Evolutionary conservation across 2,113 vertebrate species (phyloP).

Genomic region (Nicator chloris): DNA sequence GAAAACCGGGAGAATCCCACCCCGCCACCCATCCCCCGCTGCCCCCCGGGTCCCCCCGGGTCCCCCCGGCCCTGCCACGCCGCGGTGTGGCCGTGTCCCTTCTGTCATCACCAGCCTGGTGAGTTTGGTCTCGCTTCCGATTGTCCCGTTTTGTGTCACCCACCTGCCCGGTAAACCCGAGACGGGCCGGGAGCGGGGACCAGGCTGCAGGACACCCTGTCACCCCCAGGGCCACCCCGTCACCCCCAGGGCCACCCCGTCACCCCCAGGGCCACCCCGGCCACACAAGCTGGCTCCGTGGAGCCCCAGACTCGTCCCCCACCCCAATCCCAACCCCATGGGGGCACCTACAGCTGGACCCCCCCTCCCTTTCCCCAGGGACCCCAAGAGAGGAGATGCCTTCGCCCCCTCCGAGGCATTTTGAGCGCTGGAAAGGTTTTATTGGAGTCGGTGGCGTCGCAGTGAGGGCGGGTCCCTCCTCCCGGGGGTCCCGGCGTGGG

Average conservation of each 20-base stretch:
- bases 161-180: background rate
- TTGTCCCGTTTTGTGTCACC: background rate
- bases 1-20: background rate
- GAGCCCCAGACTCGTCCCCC: background rate
- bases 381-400: background rate
- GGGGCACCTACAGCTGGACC: background rate
- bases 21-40: background rate
- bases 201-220: background rate
- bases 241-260: background rate
- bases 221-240: background rate
- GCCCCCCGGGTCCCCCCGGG: too few relatives aligned
- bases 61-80: too few relatives aligned
- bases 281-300: background rate
- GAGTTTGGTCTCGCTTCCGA: background rate
- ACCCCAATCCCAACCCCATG: background rate
- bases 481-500: background rate
- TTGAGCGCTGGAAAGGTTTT: conserved; percentile 57
- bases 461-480: background rate
- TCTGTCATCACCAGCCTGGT: too few relatives aligned
- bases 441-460: conserved; percentile 56
- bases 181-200: background rate
- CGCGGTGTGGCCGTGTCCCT: background rate
- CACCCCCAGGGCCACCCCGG: background rate
- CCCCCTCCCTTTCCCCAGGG: background rate
- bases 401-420: background rate